Base-by-base conservation (phyloP, 2,888 invertebrate species). In the Steinernema carpocapsae region DNA sequence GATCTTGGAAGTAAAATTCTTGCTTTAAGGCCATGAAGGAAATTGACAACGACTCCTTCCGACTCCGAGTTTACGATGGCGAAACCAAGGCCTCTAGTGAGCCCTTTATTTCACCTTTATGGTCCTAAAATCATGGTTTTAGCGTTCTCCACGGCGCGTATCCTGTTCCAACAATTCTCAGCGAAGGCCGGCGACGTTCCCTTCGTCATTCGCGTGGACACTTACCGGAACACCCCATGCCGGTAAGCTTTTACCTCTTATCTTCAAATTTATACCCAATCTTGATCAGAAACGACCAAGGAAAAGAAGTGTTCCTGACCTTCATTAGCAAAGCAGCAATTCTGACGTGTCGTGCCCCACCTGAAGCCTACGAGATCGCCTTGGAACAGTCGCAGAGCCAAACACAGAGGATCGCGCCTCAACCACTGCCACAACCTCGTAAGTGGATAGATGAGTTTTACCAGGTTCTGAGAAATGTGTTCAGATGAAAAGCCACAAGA, bases 271-370 rank as follows among this genome's bases (percentile, higher is more conserved):
- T n/a, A n/a, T n/a, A n/a, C n/a, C n/a, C 17, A 48, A 17, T 14
- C 14, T 48, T 48, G 17, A 48, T 17, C 37, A 37, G 37, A 37
- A 37, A 3, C 19, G 48, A n/a, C 6, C 3, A 14, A 48, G 48
- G 48, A 17, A 17, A 48, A 2, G 3, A 17, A 48, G 19, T 48
- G 32, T 12, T 32, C 29, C 32, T 64, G 7, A 4, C 29, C 10
- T 64, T 64, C 64, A 64, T 64, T n/a, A 64, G 29, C 17, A 64
- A 37, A 17, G 64, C 26, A 12, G 64, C 64, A 4, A n/a, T 64
- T 32, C 29, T 64, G 64, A 64, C 6, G 14, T 29, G 32, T n/a
- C 29, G 14, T 3, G 17, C 64, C 7, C 64, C 64, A n/a, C 26
- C 22, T 32, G 64, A 64, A 6, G 64, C 64, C 14, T 64, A 32